Conservation (phyloP, 2,113 vertebrate species). For the Nestor notabilis region DNA sequence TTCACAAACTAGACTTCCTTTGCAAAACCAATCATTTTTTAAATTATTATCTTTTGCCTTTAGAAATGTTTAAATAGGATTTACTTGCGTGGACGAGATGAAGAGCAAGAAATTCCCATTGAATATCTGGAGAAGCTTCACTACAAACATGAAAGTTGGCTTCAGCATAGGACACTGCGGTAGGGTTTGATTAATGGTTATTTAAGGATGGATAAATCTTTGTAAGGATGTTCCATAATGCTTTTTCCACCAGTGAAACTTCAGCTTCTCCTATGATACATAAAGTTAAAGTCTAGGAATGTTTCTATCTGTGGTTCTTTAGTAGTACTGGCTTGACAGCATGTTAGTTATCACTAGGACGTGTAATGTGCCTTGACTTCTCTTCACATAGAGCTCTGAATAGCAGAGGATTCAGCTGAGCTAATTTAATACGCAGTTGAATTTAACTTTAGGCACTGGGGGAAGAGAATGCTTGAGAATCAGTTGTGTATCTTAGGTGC, state of each 20-base stretch:
- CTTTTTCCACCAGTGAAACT: neutral
- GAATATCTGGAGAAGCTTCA: slow-evolving; percentile 96
- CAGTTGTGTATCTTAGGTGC: neutral
- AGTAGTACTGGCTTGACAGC: neutral
- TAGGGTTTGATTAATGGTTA: slow-evolving; percentile 52
- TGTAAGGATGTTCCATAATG: neutral
- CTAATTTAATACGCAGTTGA: neutral
- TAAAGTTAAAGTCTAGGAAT: neutral
- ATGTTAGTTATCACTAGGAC: rapidly evolving
- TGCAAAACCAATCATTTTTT: neutral
- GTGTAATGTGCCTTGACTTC: rapidly evolving
- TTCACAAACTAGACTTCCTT: neutral
- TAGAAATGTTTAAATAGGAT: slow-evolving; percentile 91
- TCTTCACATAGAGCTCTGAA: neutral
- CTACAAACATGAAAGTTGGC: slow-evolving; percentile 93
- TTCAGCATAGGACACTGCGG: slow-evolving; percentile 88
- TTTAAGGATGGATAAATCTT: neutral
- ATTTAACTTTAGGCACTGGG: neutral
- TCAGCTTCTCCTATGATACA: neutral
- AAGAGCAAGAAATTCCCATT: slow-evolving; percentile 91
- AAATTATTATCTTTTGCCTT: neutral
- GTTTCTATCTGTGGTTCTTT: neutral
- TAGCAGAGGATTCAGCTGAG: neutral
- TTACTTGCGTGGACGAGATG: slow-evolving; percentile 85
- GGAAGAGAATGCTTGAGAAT: neutral